Percentiles rank a stretch among this genome's conserved stretches.
Conservation (phyloP, 2,888 invertebrate genomes). For the Agonopterix subpropinquella region DNA sequence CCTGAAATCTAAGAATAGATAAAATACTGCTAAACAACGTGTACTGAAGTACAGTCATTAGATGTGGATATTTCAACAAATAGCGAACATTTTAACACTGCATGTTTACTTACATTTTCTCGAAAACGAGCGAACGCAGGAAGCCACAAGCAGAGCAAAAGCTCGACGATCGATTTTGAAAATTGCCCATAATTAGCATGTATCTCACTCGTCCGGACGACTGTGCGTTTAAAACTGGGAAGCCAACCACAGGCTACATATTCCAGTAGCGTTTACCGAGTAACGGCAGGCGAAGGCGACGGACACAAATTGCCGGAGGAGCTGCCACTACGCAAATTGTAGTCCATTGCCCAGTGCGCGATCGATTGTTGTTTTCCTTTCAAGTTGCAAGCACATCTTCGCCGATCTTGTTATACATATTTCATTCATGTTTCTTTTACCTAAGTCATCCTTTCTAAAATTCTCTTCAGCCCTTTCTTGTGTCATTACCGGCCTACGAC, state of each 20-base stretch:
- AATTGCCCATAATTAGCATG: constrained; percentile 73
- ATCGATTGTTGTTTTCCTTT: constrained; percentile 48
- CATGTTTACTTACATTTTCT: constrained; percentile 42
- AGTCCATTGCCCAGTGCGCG: constrained; percentile 30
- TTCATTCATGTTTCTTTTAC: neutral
- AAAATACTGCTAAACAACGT: neutral
- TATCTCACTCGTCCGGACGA: constrained; percentile 64
- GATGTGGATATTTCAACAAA: constrained; percentile 10
- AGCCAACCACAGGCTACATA: constrained; percentile 64
- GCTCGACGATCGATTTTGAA: constrained; percentile 72
- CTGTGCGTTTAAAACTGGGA: constrained; percentile 64
- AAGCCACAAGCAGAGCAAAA: constrained; percentile 62
- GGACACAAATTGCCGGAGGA: constrained; percentile 69
- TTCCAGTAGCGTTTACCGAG: constrained; percentile 73
- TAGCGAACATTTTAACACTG: constrained; percentile 18
- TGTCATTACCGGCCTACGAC: constrained; percentile 9
- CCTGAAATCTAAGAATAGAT: no score
- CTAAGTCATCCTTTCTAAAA: neutral
- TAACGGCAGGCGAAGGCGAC: constrained; percentile 68
- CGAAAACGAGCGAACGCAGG: constrained; percentile 53
- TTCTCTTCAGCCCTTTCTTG: constrained; percentile 4
- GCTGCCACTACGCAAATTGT: constrained; percentile 69
- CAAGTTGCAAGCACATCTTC: constrained; percentile 21
- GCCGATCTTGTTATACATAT: neutral
- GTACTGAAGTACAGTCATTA: neutral